phyloP scores from a whole-genome alignment of 1,140 invertebrate species.

The Anoplophora glabripennis region DNA sequence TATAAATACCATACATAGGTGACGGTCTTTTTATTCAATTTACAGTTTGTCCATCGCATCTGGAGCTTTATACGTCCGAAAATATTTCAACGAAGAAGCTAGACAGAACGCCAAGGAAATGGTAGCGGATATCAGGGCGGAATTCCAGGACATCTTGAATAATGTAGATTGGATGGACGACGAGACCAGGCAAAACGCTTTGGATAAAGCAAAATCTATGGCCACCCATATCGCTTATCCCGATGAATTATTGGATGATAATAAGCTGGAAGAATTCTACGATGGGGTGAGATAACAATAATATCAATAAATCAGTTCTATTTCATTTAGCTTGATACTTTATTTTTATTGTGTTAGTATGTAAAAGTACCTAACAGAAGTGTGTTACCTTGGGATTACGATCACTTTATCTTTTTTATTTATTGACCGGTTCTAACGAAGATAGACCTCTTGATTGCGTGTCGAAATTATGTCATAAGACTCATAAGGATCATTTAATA shows the following conservation, averaged over 20 bases:
- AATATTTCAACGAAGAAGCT: conserved; percentile 56
- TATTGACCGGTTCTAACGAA: too few species aligned
- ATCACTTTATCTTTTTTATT: too few species aligned
- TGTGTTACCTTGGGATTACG: too few species aligned
- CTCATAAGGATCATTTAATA: too few species aligned
- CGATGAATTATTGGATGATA: conserved; percentile 57
- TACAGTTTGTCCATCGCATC: conserved; percentile 55
- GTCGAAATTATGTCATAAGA: too few species aligned
- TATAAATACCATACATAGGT: background rate
- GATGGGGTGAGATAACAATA: conserved; percentile 27
- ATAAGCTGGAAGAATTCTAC: conserved; percentile 55
- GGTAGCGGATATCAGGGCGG: conserved; percentile 62
- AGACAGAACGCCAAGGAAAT: conserved; percentile 60
- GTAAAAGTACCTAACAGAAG: too few species aligned
- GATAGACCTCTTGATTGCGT: too few species aligned
- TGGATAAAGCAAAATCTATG: conserved; percentile 58
- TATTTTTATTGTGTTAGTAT: too few species aligned
- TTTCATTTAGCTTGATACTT: too few species aligned
- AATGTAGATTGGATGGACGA: conserved; percentile 71
- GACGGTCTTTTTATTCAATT: background rate
- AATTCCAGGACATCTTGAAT: conserved; percentile 58
- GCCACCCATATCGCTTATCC: conserved; percentile 58
- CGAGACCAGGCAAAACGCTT: conserved; percentile 57
- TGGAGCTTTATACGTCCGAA: conserved; percentile 57
- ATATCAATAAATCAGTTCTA: background rate